phyloP scores from a whole-genome alignment of 2,888 invertebrate species.

The Caenorhabditis uteleia region DNA sequence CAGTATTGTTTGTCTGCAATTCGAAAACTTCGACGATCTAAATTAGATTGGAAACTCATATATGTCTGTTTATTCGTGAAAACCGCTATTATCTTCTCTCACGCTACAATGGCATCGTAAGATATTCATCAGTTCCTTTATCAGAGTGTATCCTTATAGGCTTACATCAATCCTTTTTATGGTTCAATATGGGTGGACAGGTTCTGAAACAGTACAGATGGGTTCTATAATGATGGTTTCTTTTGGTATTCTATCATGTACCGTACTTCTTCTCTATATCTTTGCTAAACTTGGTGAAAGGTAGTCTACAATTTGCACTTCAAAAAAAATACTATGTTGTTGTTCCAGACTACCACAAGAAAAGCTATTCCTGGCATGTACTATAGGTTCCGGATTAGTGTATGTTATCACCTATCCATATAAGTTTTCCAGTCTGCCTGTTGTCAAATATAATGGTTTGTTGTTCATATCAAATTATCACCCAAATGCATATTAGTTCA shows the following conservation, averaged over 20 bases:
- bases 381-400: constrained; percentile 15
- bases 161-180: constrained; percentile 33
- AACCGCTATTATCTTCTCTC: constrained; percentile 30
- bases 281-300: constrained; percentile 30
- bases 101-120: constrained; percentile 36
- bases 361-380: constrained; percentile 18
- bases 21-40: not conserved
- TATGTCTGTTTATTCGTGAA: constrained; percentile 27
- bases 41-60: constrained; percentile 27
- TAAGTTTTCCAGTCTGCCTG: constrained; percentile 18
- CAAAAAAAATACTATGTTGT: too few species aligned
- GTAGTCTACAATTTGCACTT: constrained; percentile 16
- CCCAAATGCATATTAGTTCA: too few species aligned
- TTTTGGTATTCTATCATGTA: constrained; percentile 22
- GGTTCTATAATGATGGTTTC: constrained; percentile 23
- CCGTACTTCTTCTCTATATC: constrained; percentile 27
- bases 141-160: constrained; percentile 5
- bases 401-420: constrained; percentile 38
- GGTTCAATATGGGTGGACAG: constrained; percentile 40
- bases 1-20: constrained; percentile 7
- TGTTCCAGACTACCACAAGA: constrained; percentile 29
- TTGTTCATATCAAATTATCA: too few species aligned
- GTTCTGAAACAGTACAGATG: constrained; percentile 31
- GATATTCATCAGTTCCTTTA: too few species aligned
- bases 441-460: constrained; percentile 26